These are phyloP conservation scores for Epicampocera succincta DNA, from an alignment of 2,888 invertebrate genomes.

Conservation along the genomic window DNA sequence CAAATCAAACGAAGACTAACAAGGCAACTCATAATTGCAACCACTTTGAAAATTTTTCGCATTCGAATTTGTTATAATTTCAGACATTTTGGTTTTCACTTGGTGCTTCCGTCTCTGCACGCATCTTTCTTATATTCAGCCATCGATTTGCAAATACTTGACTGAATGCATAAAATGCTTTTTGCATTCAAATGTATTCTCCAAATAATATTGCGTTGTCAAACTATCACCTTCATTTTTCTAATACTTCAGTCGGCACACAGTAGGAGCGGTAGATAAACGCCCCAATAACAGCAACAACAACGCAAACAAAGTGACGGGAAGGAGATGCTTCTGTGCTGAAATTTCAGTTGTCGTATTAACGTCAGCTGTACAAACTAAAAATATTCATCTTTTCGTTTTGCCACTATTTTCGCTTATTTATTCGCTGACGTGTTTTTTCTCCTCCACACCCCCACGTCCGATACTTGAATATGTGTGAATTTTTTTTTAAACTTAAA, in stretches of 20 bases:
- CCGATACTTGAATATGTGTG: background rate
- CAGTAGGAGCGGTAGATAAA: background rate
- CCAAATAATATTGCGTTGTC: conserved; percentile 39
- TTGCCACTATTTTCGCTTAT: conserved; percentile 6
- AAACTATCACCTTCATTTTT: background rate
- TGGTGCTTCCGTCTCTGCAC: background rate
- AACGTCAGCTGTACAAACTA: conserved; percentile 64
- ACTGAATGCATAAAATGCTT: conserved; percentile 21
- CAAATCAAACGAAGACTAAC: too few relatives aligned
- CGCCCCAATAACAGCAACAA: background rate
- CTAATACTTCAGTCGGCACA: background rate
- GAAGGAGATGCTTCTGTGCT: conserved; percentile 37
- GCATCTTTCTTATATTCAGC: too few relatives aligned
- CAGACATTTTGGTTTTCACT: background rate
- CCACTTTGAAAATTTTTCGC: too few relatives aligned
- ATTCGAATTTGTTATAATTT: background rate
- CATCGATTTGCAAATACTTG: conserved; percentile 17
- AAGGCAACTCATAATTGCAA: too few relatives aligned
- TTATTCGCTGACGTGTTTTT: conserved; percentile 21
- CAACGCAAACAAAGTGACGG: background rate
- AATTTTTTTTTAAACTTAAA: conserved; percentile 8
- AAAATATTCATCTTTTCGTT: conserved; percentile 40
- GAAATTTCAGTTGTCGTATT: conserved; percentile 65
- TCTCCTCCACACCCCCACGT: background rate
- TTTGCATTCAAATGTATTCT: conserved; percentile 36